Conservation (phyloP, 2,888 invertebrate species). For the Lithophane leautieri region DNA sequence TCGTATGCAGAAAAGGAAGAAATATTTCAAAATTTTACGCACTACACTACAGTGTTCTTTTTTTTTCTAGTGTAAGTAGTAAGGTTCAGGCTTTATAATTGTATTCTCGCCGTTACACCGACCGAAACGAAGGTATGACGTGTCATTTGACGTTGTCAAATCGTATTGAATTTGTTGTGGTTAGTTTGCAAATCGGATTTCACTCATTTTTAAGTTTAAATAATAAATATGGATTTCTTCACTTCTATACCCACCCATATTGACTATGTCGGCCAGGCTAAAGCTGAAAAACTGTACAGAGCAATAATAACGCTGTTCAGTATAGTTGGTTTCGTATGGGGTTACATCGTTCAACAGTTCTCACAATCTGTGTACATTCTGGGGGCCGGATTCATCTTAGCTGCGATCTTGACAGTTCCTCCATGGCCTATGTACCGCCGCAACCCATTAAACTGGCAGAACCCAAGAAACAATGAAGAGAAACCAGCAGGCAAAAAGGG, state of each 20-base stretch:
- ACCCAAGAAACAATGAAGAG: conserved; percentile 89
- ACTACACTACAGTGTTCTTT: no score
- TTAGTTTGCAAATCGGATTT: conserved; percentile 40
- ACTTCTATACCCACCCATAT: conserved; percentile 88
- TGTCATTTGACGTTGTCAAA: conserved; percentile 63
- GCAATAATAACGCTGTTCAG: conserved; percentile 97
- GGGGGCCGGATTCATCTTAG: conserved; percentile 96
- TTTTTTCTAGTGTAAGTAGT: no score
- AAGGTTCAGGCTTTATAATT: conserved; percentile 5
- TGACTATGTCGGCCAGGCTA: conserved; percentile 97
- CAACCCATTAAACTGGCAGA: conserved; percentile 97
- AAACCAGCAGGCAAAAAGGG: conserved; percentile 89
- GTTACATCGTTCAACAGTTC: conserved; percentile 98
- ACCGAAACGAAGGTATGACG: conserved; percentile 37
- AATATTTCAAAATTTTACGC: not conserved
- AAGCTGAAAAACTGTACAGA: conserved; percentile 96
- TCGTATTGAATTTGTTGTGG: conserved; percentile 57
- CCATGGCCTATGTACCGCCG: conserved; percentile 99
- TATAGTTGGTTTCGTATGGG: conserved; percentile 97
- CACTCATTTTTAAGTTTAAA: conserved; percentile 10
- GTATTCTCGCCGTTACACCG: conserved; percentile 3
- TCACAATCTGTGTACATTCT: conserved; percentile 98
- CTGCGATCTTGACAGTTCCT: conserved; percentile 96
- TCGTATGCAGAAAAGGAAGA: not conserved
- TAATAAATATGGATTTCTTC: conserved; percentile 85